Percentiles rank a stretch among this genome's conserved stretches.
Conservation (phyloP, 2,113 vertebrate genomes). For the Mola mola region DNA sequence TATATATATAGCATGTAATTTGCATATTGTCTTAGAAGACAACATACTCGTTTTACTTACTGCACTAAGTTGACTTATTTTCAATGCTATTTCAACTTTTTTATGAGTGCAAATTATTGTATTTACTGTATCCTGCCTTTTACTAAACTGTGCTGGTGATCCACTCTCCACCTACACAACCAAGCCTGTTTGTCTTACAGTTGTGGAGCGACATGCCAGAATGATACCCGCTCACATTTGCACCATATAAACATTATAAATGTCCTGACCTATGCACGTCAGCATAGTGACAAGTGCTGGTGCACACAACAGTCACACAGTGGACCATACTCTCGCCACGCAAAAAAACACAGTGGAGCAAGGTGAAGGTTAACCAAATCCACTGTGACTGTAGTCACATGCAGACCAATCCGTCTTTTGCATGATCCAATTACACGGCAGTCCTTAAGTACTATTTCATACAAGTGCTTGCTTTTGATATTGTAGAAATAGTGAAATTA, state of each 20-base stretch:
- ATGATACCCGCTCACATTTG: not conserved
- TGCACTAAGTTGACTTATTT: too few species aligned
- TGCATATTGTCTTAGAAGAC: too few species aligned
- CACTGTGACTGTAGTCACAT: not conserved
- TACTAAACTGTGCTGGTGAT: not conserved
- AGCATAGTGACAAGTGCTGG: conserved; percentile 1
- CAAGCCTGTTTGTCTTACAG: conserved; percentile 7
- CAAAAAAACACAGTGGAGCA: not conserved
- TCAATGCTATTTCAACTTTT: too few species aligned
- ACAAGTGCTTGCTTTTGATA: not conserved
- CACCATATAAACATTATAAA: conserved; percentile 2
- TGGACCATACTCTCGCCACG: conserved; percentile 1
- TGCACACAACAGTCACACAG: conserved; percentile 13
- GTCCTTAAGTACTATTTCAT: not conserved
- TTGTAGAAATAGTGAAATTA: not conserved
- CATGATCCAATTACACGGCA: too few species aligned
- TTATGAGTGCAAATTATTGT: too few species aligned
- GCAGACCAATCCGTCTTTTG: not conserved
- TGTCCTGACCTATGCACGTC: conserved; percentile 31
- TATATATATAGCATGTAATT: not conserved
- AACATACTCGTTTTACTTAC: too few species aligned
- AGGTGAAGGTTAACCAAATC: conserved; percentile 41
- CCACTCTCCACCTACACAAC: not conserved
- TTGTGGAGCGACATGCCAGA: not conserved
- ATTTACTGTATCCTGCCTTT: not conserved